A percentile compares a stretch with the other conserved stretches of the same genome.
phyloP scores from a whole-genome alignment of 2,797 vertebrate genomes.

The Sibirionetta formosa region DNA sequence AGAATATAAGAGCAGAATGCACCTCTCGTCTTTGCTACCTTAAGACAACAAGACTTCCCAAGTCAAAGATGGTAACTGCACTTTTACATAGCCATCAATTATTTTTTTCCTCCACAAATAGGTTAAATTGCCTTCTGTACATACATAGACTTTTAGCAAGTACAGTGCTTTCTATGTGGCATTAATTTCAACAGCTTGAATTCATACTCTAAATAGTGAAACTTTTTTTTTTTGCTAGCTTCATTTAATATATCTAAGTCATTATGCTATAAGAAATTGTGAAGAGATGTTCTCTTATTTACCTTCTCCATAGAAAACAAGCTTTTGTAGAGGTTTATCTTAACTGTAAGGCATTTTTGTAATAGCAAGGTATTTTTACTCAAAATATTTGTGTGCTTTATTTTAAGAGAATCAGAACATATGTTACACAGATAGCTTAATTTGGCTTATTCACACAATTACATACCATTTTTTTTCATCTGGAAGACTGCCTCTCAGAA shows the following conservation, averaged over 20 bases:
- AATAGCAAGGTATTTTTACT: background rate
- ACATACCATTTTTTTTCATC: fast-evolving
- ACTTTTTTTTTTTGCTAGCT: background rate
- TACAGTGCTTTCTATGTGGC: background rate
- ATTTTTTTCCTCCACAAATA: background rate
- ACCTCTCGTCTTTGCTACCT: background rate
- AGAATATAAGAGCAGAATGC: background rate
- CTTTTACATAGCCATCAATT: background rate
- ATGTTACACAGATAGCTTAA: background rate
- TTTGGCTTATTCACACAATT: background rate
- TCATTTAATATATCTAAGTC: background rate
- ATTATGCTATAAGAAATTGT: background rate
- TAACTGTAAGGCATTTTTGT: background rate
- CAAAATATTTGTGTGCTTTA: background rate
- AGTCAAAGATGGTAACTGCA: background rate
- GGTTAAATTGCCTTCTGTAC: background rate
- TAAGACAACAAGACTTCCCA: background rate
- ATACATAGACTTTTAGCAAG: background rate
- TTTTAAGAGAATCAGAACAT: background rate
- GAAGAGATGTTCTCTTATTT: background rate
- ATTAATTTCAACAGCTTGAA: background rate
- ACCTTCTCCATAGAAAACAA: background rate
- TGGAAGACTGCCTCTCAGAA: background rate
- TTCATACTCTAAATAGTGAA: background rate
- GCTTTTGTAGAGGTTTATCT: background rate